These are phyloP conservation scores for Jordanella pulchra DNA, from an alignment of 2,797 vertebrate genomes.

Conservation along the genomic window DNA sequence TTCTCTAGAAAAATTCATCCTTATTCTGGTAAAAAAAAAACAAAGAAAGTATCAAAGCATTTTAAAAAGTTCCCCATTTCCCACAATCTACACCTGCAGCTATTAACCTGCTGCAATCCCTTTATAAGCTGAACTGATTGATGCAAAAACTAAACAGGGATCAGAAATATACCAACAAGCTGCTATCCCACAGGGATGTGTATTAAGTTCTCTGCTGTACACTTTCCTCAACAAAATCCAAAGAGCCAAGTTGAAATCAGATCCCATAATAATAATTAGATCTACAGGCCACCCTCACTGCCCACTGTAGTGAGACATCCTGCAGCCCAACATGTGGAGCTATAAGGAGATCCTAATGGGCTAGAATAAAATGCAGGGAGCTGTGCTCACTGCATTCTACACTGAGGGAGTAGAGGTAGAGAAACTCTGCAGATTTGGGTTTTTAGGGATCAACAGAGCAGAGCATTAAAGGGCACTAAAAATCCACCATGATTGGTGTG, in stretches of 20 bases:
- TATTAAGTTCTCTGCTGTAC: neutral
- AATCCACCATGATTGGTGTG: neutral
- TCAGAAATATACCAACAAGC: neutral
- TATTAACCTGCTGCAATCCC: no score
- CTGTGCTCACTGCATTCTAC: neutral
- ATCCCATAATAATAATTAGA: neutral
- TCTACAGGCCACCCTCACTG: neutral
- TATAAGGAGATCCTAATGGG: neutral
- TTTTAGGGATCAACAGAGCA: neutral
- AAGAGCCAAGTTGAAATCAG: neutral
- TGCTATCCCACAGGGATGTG: neutral
- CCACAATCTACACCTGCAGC: no score
- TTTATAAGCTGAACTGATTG: no score
- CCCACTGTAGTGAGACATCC: neutral
- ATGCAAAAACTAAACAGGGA: no score
- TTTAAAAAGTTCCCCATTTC: neutral
- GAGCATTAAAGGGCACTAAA: neutral
- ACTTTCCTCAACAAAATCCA: neutral
- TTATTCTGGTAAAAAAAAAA: neutral
- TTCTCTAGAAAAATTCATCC: neutral
- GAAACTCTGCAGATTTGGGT: neutral
- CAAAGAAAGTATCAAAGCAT: no score
- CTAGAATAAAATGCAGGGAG: neutral
- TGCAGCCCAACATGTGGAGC: neutral
- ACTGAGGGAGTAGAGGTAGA: neutral